Evolutionary conservation across 2,113 vertebrate genomes (phyloP), one percentile per base, ranked within the genome.

Genomic region (Apistogramma diplotaenia): DNA sequence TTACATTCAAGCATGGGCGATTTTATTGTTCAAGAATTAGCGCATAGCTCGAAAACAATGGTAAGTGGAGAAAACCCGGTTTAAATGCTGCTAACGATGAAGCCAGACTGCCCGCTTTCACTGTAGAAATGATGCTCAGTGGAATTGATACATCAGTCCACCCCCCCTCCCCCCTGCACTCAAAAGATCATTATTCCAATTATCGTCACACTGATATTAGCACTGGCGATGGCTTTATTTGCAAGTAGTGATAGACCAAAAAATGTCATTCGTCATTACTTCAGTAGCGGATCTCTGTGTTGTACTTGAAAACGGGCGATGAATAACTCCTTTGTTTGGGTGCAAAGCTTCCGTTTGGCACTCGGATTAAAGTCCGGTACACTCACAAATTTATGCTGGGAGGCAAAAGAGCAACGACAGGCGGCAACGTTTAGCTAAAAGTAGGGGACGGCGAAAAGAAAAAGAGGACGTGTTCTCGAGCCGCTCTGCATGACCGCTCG

Each of bases 121-220:
- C 29, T 23, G 19, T n/a, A 37, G 25, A n/a, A 85, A 62, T 40
- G 58, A 76, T 23, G 53, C 55, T 77, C 70, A 78, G 46, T 54
- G 78, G 31, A 79, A 82, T 23, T 61, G 62, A 82, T 87, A 81
- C 53, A 27, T 21, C 16, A 73, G 21, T 3, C n/a, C 10, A 67
- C 31, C 19, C 25, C 33, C 10, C 18, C 0, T 15, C 51, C 49
- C n/a, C 76, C 15, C n/a, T n/a, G n/a, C n/a, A 21, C 11, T 35
- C 15, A 57, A 56, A 19, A 61, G 46, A 81, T 89, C 85, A 43
- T 93, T 94, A 94, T 74, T 89, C 54, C 87, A 92, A 93, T 94
- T 91, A 94, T 89, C 76, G 11, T 92, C 87, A 91, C 31, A 3
- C 12, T 81, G 65, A 76, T 80, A 82, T 81, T 54, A 81, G 78